phyloP scores from a whole-genome alignment of 2,888 invertebrate species.

The Lepidocyrtinus sp. region DNA sequence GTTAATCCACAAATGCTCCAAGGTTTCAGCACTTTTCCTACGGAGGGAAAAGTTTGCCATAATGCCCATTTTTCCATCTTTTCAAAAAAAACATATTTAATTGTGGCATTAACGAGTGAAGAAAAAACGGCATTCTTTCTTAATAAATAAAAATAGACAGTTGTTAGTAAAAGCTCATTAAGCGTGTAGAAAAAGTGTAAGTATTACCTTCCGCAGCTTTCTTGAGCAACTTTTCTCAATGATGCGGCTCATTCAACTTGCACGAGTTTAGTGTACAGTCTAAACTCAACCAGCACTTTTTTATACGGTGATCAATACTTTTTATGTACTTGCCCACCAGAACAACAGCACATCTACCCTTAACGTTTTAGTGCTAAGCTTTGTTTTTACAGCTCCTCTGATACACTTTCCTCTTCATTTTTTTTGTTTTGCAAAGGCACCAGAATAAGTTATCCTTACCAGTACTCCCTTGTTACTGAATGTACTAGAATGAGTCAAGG shows the following conservation, averaged over 20 bases:
- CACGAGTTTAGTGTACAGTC: not conserved
- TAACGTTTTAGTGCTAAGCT: not conserved
- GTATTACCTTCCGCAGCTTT: not conserved
- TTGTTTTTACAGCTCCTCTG: not conserved
- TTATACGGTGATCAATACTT: not conserved
- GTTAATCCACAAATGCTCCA: not conserved
- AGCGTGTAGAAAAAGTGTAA: not conserved
- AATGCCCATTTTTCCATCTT: not conserved
- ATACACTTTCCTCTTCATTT: not conserved
- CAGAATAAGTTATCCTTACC: not conserved
- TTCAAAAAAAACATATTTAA: not conserved
- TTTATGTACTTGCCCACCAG: not conserved
- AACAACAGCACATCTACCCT: not conserved
- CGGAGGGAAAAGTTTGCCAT: too few relatives aligned
- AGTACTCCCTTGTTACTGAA: not conserved
- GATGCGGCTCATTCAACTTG: not conserved
- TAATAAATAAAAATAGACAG: not conserved
- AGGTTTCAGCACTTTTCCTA: not conserved
- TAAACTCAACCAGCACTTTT: not conserved
- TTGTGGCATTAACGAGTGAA: too few relatives aligned
- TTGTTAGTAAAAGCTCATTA: not conserved
- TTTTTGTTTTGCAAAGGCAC: too few relatives aligned
- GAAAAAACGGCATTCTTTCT: too few relatives aligned
- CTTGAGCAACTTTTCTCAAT: not conserved
- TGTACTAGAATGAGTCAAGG: not conserved